Conservation (phyloP, 2,888 invertebrate genomes). For the Lobophora halterata region DNA sequence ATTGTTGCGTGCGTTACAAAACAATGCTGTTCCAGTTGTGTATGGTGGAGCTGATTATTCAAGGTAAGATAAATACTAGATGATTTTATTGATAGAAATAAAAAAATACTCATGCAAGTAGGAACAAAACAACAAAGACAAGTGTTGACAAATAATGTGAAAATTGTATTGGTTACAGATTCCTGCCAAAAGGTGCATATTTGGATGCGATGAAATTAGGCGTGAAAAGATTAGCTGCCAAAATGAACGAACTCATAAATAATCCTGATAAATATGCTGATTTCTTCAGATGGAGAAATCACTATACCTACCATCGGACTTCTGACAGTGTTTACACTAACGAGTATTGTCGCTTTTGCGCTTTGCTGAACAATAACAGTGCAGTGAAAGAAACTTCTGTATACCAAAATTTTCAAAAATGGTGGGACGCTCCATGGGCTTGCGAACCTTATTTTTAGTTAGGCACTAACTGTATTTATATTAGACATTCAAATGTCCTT, state of each 20-base stretch:
- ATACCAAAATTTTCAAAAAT: slow-evolving; percentile 48
- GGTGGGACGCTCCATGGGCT: slow-evolving; percentile 53
- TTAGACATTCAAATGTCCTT: too few relatives aligned
- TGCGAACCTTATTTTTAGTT: too few relatives aligned
- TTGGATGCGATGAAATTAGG: slow-evolving; percentile 53
- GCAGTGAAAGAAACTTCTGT: slow-evolving; percentile 41
- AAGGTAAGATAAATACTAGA: slow-evolving; percentile 37
- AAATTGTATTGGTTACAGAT: slow-evolving; percentile 49
- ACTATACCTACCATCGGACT: slow-evolving; percentile 55
- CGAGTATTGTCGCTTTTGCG: slow-evolving; percentile 63
- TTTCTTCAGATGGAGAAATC: slow-evolving; percentile 63
- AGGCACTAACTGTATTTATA: too few relatives aligned
- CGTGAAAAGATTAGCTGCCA: slow-evolving; percentile 42
- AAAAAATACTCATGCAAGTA: too few relatives aligned
- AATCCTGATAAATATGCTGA: slow-evolving; percentile 49
- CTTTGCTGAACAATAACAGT: slow-evolving; percentile 50
- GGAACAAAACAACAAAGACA: background rate
- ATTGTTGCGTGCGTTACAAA: slow-evolving; percentile 46
- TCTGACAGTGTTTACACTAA: slow-evolving; percentile 50
- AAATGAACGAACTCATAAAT: slow-evolving; percentile 53
- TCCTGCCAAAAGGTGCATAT: slow-evolving; percentile 64
- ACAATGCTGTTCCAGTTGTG: slow-evolving; percentile 84
- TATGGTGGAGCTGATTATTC: slow-evolving; percentile 80
- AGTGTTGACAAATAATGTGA: background rate
- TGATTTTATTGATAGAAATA: too few relatives aligned